phyloP scores from a whole-genome alignment of 2,113 vertebrate species.

The Morone saxatilis region DNA sequence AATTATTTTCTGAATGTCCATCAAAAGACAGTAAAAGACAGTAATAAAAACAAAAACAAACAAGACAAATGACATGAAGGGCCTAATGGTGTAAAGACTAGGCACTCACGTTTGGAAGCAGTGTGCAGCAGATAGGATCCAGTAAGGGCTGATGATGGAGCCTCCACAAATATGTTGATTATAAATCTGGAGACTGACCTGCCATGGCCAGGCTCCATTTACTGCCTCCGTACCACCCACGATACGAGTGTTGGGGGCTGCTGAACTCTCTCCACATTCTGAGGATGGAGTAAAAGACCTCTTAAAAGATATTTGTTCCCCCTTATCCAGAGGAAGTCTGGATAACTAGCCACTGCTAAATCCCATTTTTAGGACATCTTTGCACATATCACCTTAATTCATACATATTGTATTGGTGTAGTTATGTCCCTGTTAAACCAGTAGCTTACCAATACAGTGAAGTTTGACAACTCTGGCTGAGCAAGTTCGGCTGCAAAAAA shows the following conservation, averaged over 20 bases:
- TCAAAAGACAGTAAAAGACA: neutral
- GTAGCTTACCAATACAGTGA: conserved; percentile 77
- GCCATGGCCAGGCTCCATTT: conserved; percentile 91
- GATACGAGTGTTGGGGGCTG: conserved; percentile 80
- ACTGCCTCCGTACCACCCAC: conserved; percentile 88
- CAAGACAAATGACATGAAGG: neutral
- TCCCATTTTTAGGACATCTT: neutral
- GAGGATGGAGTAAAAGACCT: neutral
- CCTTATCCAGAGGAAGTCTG: neutral
- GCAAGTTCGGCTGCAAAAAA: conserved; percentile 67
- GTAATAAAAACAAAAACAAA: neutral
- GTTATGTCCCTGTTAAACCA: neutral
- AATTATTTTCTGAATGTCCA: neutral
- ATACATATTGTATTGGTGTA: neutral
- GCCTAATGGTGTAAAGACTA: neutral
- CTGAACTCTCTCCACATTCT: conserved; percentile 87
- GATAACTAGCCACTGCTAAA: neutral
- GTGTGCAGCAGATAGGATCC: conserved; percentile 94
- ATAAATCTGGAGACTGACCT: conserved; percentile 90
- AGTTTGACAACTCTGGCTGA: conserved; percentile 56
- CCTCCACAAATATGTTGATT: conserved; percentile 90
- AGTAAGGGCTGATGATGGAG: conserved; percentile 87
- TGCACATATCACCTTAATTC: neutral
- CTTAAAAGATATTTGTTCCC: neutral
- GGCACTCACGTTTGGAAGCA: conserved; percentile 89